Base-by-base conservation (phyloP, 2,797 vertebrate genomes). In the Moxostoma hubbsi region DNA sequence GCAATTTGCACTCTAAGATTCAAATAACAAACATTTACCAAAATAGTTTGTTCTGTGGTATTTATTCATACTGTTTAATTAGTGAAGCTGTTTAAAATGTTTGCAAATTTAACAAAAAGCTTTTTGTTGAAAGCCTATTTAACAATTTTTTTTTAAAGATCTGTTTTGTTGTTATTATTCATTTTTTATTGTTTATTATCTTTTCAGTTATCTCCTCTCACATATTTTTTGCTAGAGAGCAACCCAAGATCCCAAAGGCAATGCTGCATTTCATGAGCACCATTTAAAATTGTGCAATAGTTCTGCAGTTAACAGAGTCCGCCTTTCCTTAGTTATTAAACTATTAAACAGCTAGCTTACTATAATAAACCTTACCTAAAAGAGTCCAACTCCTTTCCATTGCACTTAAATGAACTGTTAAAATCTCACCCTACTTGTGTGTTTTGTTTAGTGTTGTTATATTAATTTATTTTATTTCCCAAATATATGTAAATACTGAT, bases 1-100 rank as follows among this genome's bases (percentile, higher is more conserved):
- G 51, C 47, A 75, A 59, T 76, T 65, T 85, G 55, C 61, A 82
- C 73, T 77, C 75, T 50, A 53, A 70, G 46, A 74, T 83, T 36
- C 65, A 50, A 81, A 65, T 10, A 68, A 50, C 75, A 70, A 79
- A 75, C 65, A 61, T 70, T 65, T 55, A 82, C 58, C 70, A 79
- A 62, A 67, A 54, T 67, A 47, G 55, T 9, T 73, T 72, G 58
- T 62, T 62, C 67, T 68, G 47, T 75, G 36, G 7, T 80, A 50
- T 63, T 79, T 70, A 75, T 79, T 45, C 47, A 62, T n/a, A 12
- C 6, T 10, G 46, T 50, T 79, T 80, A 1, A 12, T 59, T 62
- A 47, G 8, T 75, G 2, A 2, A 36, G 69, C 55, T 46, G 63
- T 63, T 67, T 65, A 0, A 79, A 62, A 73, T 5, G 47, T 54